Conservation (phyloP, 2,888 invertebrate genomes). For the Brenthis ino region DNA sequence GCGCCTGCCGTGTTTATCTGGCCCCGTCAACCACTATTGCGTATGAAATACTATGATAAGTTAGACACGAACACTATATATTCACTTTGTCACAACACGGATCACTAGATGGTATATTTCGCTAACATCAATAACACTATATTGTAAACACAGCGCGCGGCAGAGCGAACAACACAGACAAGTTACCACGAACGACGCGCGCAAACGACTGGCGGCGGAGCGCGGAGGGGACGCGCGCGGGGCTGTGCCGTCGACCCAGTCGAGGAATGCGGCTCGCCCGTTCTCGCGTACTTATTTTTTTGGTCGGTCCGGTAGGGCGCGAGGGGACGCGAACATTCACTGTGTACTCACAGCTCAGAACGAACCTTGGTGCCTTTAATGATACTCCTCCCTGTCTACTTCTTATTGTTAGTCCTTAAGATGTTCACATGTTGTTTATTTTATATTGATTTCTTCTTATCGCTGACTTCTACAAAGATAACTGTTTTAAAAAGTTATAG, state of each 20-base stretch:
- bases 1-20: conserved; percentile 71
- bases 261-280: conserved; percentile 77
- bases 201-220: conserved; percentile 64
- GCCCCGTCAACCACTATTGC: conserved; percentile 59
- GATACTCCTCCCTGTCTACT: conserved; percentile 1
- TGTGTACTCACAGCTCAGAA: conserved; percentile 6
- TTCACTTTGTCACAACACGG: conserved; percentile 61
- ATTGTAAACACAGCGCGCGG: conserved; percentile 75
- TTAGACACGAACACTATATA: conserved; percentile 44
- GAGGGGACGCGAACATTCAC: conserved; percentile 43
- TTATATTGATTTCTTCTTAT: background rate
- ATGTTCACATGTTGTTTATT: background rate
- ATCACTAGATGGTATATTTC: conserved; percentile 59
- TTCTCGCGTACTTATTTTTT: conserved; percentile 69
- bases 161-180: conserved; percentile 55
- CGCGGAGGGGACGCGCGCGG: conserved; percentile 50
- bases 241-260: conserved; percentile 73
- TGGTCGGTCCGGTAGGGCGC: conserved; percentile 57
- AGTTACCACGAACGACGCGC: conserved; percentile 66
- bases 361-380: conserved; percentile 30
- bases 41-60: conserved; percentile 47
- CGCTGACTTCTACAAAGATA: too few species aligned
- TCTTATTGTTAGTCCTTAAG: background rate
- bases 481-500: too few species aligned
- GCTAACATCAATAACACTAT: conserved; percentile 69